phyloP scores from a whole-genome alignment of 2,113 vertebrate genomes.

The Otocyon megalotis region DNA sequence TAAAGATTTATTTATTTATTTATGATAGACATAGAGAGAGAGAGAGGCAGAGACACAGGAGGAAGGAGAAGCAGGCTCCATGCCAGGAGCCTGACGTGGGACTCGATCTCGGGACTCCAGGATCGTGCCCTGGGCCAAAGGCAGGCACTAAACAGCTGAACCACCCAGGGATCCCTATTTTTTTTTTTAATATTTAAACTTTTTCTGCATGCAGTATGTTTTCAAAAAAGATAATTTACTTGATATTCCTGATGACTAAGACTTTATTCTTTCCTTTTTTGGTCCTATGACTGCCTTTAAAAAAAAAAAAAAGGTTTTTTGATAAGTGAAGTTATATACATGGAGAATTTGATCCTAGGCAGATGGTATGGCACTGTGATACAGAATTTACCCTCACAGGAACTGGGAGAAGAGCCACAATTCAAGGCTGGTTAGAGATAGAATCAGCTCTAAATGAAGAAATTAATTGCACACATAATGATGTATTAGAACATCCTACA shows the following conservation, averaged over 20 bases:
- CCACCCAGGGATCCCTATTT: no score
- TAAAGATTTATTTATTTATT: no score
- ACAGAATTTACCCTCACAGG: slow-evolving; percentile 76
- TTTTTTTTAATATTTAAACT: slow-evolving; percentile 28
- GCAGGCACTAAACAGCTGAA: no score
- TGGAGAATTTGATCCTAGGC: slow-evolving; percentile 74
- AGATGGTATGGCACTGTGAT: slow-evolving; percentile 75
- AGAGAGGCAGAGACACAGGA: no score
- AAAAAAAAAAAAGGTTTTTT: neutral
- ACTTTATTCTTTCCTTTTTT: neutral
- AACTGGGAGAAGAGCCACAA: slow-evolving; percentile 73
- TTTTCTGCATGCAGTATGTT: accelerated
- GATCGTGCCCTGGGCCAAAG: no score
- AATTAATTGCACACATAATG: slow-evolving; percentile 81
- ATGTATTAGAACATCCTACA: slow-evolving; percentile 60
- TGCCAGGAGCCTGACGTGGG: no score
- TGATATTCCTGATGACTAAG: slow-evolving; percentile 6
- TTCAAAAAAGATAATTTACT: slow-evolving; percentile 57
- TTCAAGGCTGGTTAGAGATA: slow-evolving; percentile 72
- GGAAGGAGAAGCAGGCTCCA: no score
- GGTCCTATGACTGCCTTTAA: neutral
- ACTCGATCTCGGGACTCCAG: no score
- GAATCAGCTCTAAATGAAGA: slow-evolving; percentile 76
- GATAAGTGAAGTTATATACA: slow-evolving; percentile 39
- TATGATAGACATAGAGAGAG: no score